These are phyloP conservation scores for Poecilia gillii DNA, from an alignment of 2,797 vertebrate species.

Conservation along the genomic window DNA sequence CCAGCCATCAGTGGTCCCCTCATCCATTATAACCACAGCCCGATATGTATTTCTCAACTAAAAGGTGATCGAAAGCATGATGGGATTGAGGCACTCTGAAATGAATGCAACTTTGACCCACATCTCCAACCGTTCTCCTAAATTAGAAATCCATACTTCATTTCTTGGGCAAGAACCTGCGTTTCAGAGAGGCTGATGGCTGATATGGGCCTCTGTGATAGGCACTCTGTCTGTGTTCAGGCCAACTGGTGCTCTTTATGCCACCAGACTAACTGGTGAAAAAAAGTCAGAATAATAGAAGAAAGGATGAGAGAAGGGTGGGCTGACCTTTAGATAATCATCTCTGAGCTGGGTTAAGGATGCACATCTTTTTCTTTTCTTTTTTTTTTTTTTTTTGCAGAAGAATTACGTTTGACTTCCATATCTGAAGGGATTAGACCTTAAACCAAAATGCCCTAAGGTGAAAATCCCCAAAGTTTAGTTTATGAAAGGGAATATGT, in stretches of 20 bases:
- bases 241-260: slow-evolving; percentile 45
- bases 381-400: slow-evolving; percentile 31
- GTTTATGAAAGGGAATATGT: slow-evolving; percentile 29
- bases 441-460: slow-evolving; percentile 33
- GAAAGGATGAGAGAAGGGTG: slow-evolving; percentile 34
- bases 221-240: slow-evolving; percentile 70
- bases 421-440: slow-evolving; percentile 49
- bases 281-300: slow-evolving; percentile 55
- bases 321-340: slow-evolving; percentile 73
- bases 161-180: slow-evolving; percentile 73
- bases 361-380: slow-evolving; percentile 11
- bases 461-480: slow-evolving; percentile 43
- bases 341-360: slow-evolving; percentile 42
- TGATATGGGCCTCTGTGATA: slow-evolving; percentile 59
- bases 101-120: slow-evolving; percentile 80
- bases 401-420: slow-evolving; percentile 59
- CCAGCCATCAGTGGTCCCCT: slow-evolving; percentile 31
- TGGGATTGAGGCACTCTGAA: slow-evolving; percentile 62
- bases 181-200: slow-evolving; percentile 62
- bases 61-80: slow-evolving; percentile 65
- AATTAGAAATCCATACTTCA: slow-evolving; percentile 85
- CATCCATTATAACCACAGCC: slow-evolving; percentile 63
- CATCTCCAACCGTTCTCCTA: slow-evolving; percentile 70
- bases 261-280: slow-evolving; percentile 37
- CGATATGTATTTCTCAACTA: slow-evolving; percentile 68